A percentile compares a stretch with the other conserved stretches of the same genome.
Conservation (phyloP, 2,888 invertebrate genomes). For the Pogonocherus hispidulus region DNA sequence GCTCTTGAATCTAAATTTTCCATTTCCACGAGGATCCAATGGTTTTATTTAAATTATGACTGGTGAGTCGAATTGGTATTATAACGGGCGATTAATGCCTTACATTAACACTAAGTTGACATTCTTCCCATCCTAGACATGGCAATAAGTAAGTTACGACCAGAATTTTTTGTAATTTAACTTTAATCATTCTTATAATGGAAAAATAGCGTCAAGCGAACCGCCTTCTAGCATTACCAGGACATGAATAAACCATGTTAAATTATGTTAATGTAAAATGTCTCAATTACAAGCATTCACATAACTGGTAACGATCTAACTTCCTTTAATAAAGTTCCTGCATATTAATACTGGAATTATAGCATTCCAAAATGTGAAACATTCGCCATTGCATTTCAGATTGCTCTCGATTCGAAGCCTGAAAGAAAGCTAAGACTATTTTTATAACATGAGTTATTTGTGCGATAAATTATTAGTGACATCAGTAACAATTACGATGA, state of each 20-base stretch:
- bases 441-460: not conserved
- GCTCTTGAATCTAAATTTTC: no score
- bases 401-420: not conserved
- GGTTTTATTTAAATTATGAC: no score
- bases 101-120: no score
- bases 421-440: not conserved
- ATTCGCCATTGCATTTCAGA: not conserved
- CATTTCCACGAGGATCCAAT: no score
- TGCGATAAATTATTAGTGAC: slow-evolving; percentile 17
- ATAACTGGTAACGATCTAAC: not conserved
- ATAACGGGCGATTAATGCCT: no score
- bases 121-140: no score
- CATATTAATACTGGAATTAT: not conserved
- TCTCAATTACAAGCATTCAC: not conserved
- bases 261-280: not conserved
- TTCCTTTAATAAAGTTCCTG: not conserved
- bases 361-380: not conserved
- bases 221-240: no score
- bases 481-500: slow-evolving; percentile 14
- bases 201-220: no score
- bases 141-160: no score
- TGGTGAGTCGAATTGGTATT: no score
- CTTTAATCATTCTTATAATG: no score
- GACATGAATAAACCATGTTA: not conserved
- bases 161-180: no score